Evolutionary conservation across 2,888 invertebrate genomes (phyloP), one percentile per base, ranked within the genome.

Genomic region (Erebia epiphron): DNA sequence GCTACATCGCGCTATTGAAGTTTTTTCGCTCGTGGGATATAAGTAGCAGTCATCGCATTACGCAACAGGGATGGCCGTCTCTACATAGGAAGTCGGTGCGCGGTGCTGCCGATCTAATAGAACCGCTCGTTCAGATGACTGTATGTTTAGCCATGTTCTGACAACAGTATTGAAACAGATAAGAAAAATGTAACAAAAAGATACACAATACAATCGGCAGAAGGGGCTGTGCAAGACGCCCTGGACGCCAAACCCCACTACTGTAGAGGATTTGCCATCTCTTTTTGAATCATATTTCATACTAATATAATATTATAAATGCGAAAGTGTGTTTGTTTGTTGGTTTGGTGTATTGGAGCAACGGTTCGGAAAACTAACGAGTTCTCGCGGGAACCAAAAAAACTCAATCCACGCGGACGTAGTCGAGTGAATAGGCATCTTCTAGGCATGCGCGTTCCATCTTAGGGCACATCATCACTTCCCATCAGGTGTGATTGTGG

Each of bases 1-100:
- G 21, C 62, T 62, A 49, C 49, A 49, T 62, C 62, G 21, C 62
- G 62, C 62, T 62, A 49, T 11, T n/a, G 50, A 26, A 63, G 50
- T 63, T 49, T 63, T 63, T 50, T 3, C 1, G n/a, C 21, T 14
- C 26, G 8, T 21, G 50, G 0, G 50, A 14, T 63, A 63, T 63
- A 63, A 14, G 49, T 63, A 63, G 9, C n/a, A 14, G 49, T n/a
- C 16, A 13, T 63, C 14, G 63, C 14, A 13, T 50, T 26, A 10
- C 14, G 21, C 8, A 49, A 1, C 14, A 13, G 63, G 63, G 63
- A 50, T 9, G 63, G 10, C 63, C 63, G 49, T 63, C 62, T 62
- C 46, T 62, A 49, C 62, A 18, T 21, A 41, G 62, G 18, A 49
- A 62, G 62, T 21, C 62, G 62, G 62, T 21, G 13, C 13, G 62